phyloP scores from a whole-genome alignment of 1,140 invertebrate genomes.

The Oreohelix idahoensis region DNA sequence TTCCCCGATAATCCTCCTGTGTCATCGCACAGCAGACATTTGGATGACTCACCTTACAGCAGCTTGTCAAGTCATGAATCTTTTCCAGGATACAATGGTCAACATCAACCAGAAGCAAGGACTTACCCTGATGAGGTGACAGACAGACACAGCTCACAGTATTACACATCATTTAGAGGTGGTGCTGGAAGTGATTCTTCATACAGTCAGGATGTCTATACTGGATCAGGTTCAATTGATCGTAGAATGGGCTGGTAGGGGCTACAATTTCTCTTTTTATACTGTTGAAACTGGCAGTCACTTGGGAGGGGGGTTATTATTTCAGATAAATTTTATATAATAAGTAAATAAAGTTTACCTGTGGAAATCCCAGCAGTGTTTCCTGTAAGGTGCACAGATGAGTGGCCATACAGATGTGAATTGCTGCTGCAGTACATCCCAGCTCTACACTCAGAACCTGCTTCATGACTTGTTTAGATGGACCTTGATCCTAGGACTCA shows the following conservation, averaged over 20 bases:
- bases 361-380: too few relatives aligned
- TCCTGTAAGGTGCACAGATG: too few relatives aligned
- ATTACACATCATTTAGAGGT: slow-evolving; percentile 25
- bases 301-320: too few relatives aligned
- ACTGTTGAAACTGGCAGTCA: too few relatives aligned
- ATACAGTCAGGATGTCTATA: slow-evolving; percentile 2
- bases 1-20: neutral
- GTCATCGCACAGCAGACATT: neutral
- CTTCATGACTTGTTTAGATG: too few relatives aligned
- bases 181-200: neutral
- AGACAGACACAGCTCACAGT: neutral
- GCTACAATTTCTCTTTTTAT: too few relatives aligned
- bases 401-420: too few relatives aligned
- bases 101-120: neutral
- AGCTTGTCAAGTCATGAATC: neutral
- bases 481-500: too few relatives aligned
- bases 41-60: slow-evolving; percentile 5
- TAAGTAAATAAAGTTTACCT: too few relatives aligned
- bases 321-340: too few relatives aligned
- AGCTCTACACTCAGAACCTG: too few relatives aligned
- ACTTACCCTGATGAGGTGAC: neutral
- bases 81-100: neutral
- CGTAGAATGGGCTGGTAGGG: slow-evolving; percentile 16
- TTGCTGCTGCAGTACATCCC: too few relatives aligned
- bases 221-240: slow-evolving; percentile 4